Conservation (phyloP, 2,113 vertebrate genomes). For the Hypanus sabinus region DNA sequence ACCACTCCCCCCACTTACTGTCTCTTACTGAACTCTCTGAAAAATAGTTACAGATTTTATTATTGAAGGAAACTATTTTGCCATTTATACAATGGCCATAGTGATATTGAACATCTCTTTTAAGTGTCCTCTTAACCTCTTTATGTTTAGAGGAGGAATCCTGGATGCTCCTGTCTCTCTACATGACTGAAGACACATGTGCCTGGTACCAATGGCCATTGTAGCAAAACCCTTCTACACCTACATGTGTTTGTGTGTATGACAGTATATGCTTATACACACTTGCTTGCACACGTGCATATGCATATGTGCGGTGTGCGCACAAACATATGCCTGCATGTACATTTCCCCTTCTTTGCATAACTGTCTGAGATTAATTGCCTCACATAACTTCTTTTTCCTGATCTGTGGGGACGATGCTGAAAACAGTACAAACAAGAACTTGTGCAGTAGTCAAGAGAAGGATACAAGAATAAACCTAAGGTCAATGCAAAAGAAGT, state of each 20-base stretch:
- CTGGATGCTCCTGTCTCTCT: not conserved
- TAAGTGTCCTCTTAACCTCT: too few species aligned
- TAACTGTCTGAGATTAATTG: not conserved
- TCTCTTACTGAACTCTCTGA: not conserved
- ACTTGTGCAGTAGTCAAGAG: not conserved
- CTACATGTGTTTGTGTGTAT: not conserved
- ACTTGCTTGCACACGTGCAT: not conserved
- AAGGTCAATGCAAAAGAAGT: not conserved
- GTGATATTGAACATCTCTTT: too few species aligned
- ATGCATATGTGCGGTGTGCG: not conserved
- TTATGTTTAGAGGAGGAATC: not conserved
- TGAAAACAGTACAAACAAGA: not conserved
- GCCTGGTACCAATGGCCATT: not conserved
- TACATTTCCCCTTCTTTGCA: not conserved
- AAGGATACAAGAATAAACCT: not conserved
- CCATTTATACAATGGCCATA: not conserved
- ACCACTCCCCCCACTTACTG: not conserved
- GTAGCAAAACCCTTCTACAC: not conserved
- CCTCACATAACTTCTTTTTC: not conserved
- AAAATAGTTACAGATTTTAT: not conserved
- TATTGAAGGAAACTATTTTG: not conserved
- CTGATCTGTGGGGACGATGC: not conserved
- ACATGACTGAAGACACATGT: not conserved
- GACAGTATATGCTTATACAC: not conserved
- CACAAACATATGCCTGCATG: too few species aligned